phyloP scores from a whole-genome alignment of 2,888 invertebrate species.

The Drosophila neoperkinsi region DNA sequence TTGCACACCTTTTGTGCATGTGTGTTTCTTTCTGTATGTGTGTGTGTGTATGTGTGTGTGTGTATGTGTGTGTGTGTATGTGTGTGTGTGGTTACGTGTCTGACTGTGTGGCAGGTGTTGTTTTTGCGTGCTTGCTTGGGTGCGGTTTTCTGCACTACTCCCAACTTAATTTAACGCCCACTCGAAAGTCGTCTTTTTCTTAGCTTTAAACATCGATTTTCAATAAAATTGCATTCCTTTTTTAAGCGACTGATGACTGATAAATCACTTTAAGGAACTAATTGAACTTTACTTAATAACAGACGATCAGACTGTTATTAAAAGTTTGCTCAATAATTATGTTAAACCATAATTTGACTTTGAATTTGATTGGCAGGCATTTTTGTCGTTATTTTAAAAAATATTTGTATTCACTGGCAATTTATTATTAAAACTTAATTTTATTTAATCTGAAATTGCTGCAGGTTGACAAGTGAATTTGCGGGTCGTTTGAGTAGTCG shows the following conservation, averaged over 20 bases:
- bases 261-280: conserved; percentile 26
- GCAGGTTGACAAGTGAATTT: neutral
- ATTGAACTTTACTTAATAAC: neutral
- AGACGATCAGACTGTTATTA: neutral
- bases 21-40: neutral
- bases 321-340: neutral
- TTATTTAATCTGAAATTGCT: neutral
- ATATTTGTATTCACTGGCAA: neutral
- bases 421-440: neutral
- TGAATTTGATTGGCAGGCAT: neutral
- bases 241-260: conserved; percentile 12
- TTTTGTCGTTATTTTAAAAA: neutral
- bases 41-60: neutral
- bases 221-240: conserved; percentile 31
- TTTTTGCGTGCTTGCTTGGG: conserved; percentile 5
- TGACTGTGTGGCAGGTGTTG: conserved; percentile 10
- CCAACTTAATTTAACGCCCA: conserved; percentile 14
- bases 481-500: neutral
- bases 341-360: neutral
- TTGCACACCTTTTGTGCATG: conserved; percentile 19
- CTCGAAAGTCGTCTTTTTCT: conserved; percentile 1
- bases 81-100: neutral
- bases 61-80: neutral
- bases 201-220: conserved; percentile 62
- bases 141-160: conserved; percentile 17